These are phyloP conservation scores for Lamellibrachia luymesi DNA, from an alignment of 1,140 invertebrate genomes.

Conservation along the genomic window DNA sequence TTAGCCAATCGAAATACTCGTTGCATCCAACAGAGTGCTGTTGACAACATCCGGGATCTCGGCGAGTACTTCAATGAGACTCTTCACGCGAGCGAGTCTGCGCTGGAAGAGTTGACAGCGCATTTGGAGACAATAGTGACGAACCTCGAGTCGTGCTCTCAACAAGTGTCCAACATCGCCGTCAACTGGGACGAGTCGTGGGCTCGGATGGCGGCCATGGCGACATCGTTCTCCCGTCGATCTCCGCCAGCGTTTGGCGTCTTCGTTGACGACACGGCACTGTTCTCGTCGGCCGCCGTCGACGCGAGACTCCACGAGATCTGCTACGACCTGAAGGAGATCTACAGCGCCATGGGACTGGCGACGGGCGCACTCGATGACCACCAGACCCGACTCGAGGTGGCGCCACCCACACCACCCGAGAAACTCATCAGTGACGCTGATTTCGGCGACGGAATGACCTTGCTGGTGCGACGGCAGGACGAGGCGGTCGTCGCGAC, in stretches of 20 bases:
- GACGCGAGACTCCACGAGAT: conserved; percentile 12
- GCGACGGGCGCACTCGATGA: background rate
- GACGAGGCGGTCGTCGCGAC: background rate
- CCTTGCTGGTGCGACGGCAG: background rate
- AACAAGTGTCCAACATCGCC: conserved; percentile 10
- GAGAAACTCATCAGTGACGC: background rate
- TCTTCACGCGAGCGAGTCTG: background rate
- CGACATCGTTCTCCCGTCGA: conserved; percentile 24
- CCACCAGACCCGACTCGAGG: background rate
- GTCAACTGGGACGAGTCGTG: conserved; percentile 30
- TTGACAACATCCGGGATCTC: conserved; percentile 11
- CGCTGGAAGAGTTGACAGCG: background rate
- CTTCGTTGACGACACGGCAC: conserved; percentile 17
- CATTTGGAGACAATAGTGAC: conserved; percentile 18
- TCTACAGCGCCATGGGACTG: conserved; percentile 12
- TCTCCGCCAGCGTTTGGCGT: conserved; percentile 13
- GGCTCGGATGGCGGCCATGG: conserved; percentile 22
- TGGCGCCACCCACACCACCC: background rate
- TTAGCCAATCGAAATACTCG: background rate
- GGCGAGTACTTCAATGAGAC: conserved; percentile 12
- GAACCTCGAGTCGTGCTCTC: conserved; percentile 22
- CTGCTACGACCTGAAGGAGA: conserved; percentile 17
- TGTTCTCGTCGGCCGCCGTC: conserved; percentile 7
- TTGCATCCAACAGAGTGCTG: background rate
- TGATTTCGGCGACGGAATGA: background rate